Base-by-base conservation (phyloP, 2,113 vertebrate species). In the Daphoenositta chrysoptera region DNA sequence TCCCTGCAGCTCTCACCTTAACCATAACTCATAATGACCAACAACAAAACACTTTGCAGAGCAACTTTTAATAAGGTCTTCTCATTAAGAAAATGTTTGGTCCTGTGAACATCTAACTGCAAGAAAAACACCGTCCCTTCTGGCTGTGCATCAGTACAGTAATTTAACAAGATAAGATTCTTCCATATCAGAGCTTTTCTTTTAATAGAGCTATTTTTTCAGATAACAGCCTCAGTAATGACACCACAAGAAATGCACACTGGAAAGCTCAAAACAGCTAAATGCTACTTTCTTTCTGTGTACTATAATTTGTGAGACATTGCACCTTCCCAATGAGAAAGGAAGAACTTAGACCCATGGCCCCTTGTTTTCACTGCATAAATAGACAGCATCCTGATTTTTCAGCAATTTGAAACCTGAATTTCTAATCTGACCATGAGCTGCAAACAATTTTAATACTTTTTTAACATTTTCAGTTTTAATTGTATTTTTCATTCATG, bases 201-300 rank as follows among this genome's bases (percentile, higher is more conserved):
- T 79, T 94, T 95, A 94, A 93, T 93, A 72, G 93, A 85, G 73
- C 81, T 83, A 39, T 87, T 96, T 94, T 68, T 94, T 85, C 73
- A 93, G 77, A 21, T 89, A 92, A 91, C 77, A 79, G 78, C 50
- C 56, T 76, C 2, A 1, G 75, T 87, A 94, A 95, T 58, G 61
- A 61, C 61, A 83, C 57, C 37, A 69, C 13, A 24, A 69, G 69
- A 92, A 94, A 81, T 60, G 73, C 60, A 87, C 73, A 50, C 28
- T 48, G 54, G 42, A 73, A 91, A 96, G 91, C 78, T 85, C 61
- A 73, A 76, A 96, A 19, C 45, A 89, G 70, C 61, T 76, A 31
- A 84, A 47, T 18, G 75, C 51, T 21, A 3, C 37, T 68, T 91
- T 89, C 35, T 23, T 83, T 75, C 53, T 30, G 26, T 50, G 58